Base-by-base conservation (phyloP, 2,888 invertebrate species). In the Rotaria sp. region DNA sequence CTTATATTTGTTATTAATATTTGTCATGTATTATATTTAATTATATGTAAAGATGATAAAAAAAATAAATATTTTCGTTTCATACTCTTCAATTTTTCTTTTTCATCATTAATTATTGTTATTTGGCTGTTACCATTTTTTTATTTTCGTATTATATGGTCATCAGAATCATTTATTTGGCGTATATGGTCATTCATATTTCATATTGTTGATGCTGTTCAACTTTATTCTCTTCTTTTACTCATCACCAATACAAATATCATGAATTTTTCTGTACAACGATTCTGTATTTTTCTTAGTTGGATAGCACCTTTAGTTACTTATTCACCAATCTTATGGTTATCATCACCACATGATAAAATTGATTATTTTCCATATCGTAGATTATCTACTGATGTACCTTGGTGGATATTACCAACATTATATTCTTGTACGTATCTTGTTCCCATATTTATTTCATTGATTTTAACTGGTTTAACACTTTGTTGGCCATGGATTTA, bases 261-360 rank as follows among this genome's bases (percentile, higher is more conserved):
- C 11, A 80, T 80, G 10, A 41, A 80, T n/a, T 3, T 4, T 3
- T 13, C 26, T n/a, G 26, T 80, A 45, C 26, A 41, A 45, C 24
- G 41, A 26, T 5, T 41, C n/a, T 35, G 45, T 3, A 26, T 80
- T 15, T 11, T 1, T 80, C 41, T 80, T n/a, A n/a, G 11, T n/a
- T 80, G 80, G 80, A 4, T 80, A 5, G 80, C 80, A 80, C 80
- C 80, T 80, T 26, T 80, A 45, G 10, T 80, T 13, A 45, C 80
- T 15, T 80, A 45, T 80, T 80, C 80, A n/a, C 80, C 80, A 45
- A 26, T 80, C 26, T 45, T 80, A 80, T 80, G 80, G 80, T 80
- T 80, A 45, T 80, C 80, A 45, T 35, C 35, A 7, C 5, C 30
- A 21, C 1, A 67, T 67, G 35, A 35, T 35, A 30, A 67, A 21